Evolutionary conservation across 2,888 invertebrate genomes (phyloP).

Genomic region (Spodoptera picta): DNA sequence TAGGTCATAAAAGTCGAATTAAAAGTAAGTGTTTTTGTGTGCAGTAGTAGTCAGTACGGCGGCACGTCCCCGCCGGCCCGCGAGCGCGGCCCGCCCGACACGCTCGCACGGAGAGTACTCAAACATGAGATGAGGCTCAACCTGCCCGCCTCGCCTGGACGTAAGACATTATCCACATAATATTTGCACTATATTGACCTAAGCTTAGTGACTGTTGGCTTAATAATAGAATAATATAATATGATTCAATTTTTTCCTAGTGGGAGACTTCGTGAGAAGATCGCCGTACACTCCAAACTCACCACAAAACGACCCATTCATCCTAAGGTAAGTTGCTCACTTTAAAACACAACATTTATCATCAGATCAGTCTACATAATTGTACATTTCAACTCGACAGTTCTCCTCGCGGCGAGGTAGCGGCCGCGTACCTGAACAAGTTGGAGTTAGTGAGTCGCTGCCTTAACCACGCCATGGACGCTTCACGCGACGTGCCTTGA

Average conservation of each 20-base stretch:
- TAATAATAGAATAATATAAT: neutral
- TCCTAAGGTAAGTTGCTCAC: constrained; percentile 67
- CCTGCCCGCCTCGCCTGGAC: constrained; percentile 58
- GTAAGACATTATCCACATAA: constrained; percentile 6
- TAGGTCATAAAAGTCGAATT: no score
- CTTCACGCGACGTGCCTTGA: constrained; percentile 71
- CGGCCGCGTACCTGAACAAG: constrained; percentile 72
- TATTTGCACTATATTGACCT: no score
- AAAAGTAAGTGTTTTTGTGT: neutral
- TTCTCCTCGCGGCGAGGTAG: constrained; percentile 72
- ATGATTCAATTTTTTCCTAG: constrained; percentile 39
- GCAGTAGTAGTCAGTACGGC: constrained; percentile 14
- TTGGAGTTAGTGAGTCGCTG: constrained; percentile 75
- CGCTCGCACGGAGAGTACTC: constrained; percentile 59
- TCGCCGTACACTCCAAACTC: constrained; percentile 68
- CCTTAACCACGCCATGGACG: constrained; percentile 69
- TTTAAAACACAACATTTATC: neutral
- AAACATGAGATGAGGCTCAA: constrained; percentile 64
- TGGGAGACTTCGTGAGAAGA: constrained; percentile 68
- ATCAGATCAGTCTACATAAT: neutral
- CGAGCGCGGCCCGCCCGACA: constrained; percentile 33
- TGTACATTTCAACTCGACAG: constrained; percentile 51
- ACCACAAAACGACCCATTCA: constrained; percentile 74
- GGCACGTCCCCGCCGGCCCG: constrained; percentile 44
- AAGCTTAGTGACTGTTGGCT: no score